phyloP scores from a whole-genome alignment of 2,113 vertebrate genomes.

The Notarius lentiginosus region DNA sequence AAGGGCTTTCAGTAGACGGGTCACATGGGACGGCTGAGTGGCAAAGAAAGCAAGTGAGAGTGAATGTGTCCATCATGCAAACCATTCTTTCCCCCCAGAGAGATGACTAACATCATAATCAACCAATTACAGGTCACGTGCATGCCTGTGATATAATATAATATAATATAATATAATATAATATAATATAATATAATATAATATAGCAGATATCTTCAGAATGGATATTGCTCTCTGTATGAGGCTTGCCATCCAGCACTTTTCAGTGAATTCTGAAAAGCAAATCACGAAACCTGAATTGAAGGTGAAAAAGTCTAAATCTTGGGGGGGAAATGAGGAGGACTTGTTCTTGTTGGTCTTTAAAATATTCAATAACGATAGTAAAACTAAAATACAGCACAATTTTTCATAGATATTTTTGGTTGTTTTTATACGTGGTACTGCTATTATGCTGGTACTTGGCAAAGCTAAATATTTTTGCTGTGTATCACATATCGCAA shows the following conservation, averaged over 20 bases:
- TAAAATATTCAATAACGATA: not conserved
- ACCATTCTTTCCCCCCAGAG: conserved; percentile 5
- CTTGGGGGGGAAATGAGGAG: not conserved
- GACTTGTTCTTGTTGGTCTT: not conserved
- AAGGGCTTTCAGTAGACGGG: conserved; percentile 12
- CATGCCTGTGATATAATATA: conserved; percentile 1
- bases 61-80: conserved; percentile 12
- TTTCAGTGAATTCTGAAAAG: not conserved
- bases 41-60: not conserved
- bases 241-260: not conserved
- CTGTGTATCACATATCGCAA: not conserved
- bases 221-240: not conserved
- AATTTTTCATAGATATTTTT: not conserved
- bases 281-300: not conserved
- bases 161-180: not conserved
- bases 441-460: not conserved
- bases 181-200: not conserved
- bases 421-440: not conserved
- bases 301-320: not conserved
- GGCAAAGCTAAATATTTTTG: not conserved
- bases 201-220: not conserved
- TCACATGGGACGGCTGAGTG: conserved; percentile 24
- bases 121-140: conserved; percentile 15
- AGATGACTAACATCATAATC: conserved; percentile 28
- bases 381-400: not conserved